Base-by-base conservation (phyloP, 2,113 vertebrate genomes). In the Shinisaurus crocodilurus region DNA sequence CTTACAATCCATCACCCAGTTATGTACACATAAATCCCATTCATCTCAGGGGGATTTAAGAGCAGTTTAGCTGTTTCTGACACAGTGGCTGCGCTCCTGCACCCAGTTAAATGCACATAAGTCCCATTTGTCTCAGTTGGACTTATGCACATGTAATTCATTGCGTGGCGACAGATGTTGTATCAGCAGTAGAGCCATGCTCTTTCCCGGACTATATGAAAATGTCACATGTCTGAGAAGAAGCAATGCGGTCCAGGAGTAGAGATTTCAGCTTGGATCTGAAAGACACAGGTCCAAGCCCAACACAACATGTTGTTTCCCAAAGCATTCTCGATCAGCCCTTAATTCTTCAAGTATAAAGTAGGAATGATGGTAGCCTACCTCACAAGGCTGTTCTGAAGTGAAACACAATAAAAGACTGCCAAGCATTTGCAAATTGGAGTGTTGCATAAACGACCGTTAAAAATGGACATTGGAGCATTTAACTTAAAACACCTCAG, bases 11-110 rank as follows among this genome's bases (percentile, higher is more conserved):
- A 90, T 90, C 74, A 85, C 45, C 82, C 63, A 67, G 25, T 79
- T 90, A 77, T 90, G 60, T 82, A 77, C 82, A 77, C 82, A 90
- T 77, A 85, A 85, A 85, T 69, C 82, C 45, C 43, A 54, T 89
- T 89, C 40, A 27, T 37, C 88, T 85, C 72, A 79, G 74, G 45
- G 15, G 82, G 82, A 89, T 79, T 90, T 90, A 85, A 77, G 88
- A 85, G 60, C 82, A 85, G 32, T 25, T 85, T 90, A 85, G 74
- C 27, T 13, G 82, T 79, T 79, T 85, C 89, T 85, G 89, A 79
- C 89, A 90, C 82, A 69, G 74, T 54, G 86, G 80, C 67, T 74
- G 69, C 3, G 72, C 45, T 90, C 75, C 63, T 67, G 72, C 60
- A 90, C 74, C 45, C 82, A 40, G 60, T 85, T 85, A 90, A 85